A percentile compares a stretch with the other conserved stretches of the same genome.
These are phyloP conservation scores for Pachydiplax longipennis DNA, from an alignment of 2,888 invertebrate species.

Conservation along the genomic window DNA sequence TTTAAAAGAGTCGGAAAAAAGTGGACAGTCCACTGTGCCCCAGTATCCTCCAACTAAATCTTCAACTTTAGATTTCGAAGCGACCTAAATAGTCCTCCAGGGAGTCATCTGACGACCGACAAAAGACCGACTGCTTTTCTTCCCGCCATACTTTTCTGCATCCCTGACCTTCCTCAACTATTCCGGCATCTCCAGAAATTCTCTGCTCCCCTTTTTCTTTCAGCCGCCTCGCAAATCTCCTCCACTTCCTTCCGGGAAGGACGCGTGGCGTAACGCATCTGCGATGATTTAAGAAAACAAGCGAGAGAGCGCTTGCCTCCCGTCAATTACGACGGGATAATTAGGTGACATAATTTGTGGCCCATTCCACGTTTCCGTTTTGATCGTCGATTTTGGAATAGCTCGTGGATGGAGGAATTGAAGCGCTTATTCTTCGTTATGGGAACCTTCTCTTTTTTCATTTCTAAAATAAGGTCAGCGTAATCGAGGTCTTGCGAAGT, in stretches of 20 bases:
- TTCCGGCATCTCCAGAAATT: too few species aligned
- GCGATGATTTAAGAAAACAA: neutral
- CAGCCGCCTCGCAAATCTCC: neutral
- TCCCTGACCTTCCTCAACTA: neutral
- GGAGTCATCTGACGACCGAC: neutral
- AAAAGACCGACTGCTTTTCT: neutral
- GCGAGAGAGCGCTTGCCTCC: neutral
- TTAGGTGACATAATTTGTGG: too few species aligned
- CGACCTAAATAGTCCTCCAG: neutral
- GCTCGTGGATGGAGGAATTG: too few species aligned
- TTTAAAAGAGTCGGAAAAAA: too few species aligned
- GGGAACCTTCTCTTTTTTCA: too few species aligned
- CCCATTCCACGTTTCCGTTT: too few species aligned
- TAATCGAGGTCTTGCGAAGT: too few species aligned
- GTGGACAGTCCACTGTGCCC: neutral
- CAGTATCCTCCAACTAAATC: neutral
- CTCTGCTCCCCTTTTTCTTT: neutral
- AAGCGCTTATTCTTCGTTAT: too few species aligned
- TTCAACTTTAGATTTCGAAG: neutral
- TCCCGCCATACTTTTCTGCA: neutral
- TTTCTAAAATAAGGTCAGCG: too few species aligned
- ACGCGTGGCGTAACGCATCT: neutral
- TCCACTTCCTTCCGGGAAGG: neutral
- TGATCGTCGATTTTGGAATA: too few species aligned
- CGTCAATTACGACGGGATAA: too few species aligned